Evolutionary conservation across 2,797 vertebrate species (phyloP).

Genomic region (Adrianichthys oophorus): DNA sequence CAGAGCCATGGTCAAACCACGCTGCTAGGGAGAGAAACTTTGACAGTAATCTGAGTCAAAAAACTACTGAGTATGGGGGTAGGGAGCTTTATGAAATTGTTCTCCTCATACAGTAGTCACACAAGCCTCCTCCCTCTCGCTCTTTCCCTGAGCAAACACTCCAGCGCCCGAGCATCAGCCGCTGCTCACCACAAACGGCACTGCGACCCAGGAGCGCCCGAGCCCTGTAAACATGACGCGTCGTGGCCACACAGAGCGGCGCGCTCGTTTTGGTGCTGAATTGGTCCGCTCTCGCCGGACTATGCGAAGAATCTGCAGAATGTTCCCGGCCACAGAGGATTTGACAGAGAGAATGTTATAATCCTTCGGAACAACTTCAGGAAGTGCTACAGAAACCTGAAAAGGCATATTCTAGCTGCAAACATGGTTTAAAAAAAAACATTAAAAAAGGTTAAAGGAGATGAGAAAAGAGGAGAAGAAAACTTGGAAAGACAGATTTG

Average conservation of each 20-base stretch:
- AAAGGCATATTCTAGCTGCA: conserved; percentile 16
- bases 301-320: conserved; percentile 73
- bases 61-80: conserved; percentile 12
- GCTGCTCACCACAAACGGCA: conserved; percentile 36
- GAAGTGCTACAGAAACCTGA: conserved; percentile 35
- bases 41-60: conserved; percentile 18
- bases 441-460: background rate
- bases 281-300: conserved; percentile 46
- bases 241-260: conserved; percentile 17
- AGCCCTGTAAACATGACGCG: conserved; percentile 33
- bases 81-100: conserved; percentile 37
- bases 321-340: conserved; percentile 57
- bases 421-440: conserved; percentile 7
- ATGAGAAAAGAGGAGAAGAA: conserved; percentile 5
- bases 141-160: conserved; percentile 55
- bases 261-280: conserved; percentile 36
- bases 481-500: background rate
- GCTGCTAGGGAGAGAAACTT: conserved; percentile 10
- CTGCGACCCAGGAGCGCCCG: conserved; percentile 24
- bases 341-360: conserved; percentile 65
- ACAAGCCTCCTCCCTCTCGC: conserved; percentile 54
- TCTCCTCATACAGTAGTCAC: conserved; percentile 67
- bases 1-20: conserved; percentile 7
- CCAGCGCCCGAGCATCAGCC: conserved; percentile 40
- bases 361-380: conserved; percentile 61